phyloP scores from a whole-genome alignment of 2,888 invertebrate genomes.

The Drosophila setosimentum region DNA sequence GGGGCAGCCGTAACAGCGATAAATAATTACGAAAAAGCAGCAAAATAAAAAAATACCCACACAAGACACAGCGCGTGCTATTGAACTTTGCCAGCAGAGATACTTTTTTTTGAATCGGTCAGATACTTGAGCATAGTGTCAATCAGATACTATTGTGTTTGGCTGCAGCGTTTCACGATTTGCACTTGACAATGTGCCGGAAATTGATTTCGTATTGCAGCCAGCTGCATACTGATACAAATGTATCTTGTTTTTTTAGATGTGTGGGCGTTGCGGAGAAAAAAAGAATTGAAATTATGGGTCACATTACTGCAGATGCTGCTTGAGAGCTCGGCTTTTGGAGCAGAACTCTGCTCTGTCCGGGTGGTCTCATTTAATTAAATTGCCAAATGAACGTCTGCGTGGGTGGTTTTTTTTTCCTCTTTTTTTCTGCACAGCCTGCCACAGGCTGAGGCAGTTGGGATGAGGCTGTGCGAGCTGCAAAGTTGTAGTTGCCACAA shows the following conservation, averaged over 20 bases:
- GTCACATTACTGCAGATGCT: conserved; percentile 31
- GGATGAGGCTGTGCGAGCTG: neutral
- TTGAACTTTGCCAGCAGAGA: conserved; percentile 60
- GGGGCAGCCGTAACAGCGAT: conserved; percentile 36
- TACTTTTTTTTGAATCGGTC: conserved; percentile 29
- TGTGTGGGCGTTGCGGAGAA: neutral
- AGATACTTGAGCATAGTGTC: conserved; percentile 25
- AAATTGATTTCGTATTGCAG: conserved; percentile 65
- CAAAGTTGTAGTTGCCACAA: conserved; percentile 23
- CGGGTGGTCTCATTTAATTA: conserved; percentile 74
- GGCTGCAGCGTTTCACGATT: conserved; percentile 33
- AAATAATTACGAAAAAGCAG: conserved; percentile 45
- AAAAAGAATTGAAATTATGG: conserved; percentile 26
- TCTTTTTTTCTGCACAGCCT: neutral
- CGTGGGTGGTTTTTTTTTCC: conserved; percentile 43
- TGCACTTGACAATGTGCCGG: conserved; percentile 67
- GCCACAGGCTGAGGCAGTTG: neutral
- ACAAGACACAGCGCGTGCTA: conserved; percentile 51
- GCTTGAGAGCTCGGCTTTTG: conserved; percentile 10
- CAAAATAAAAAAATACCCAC: conserved; percentile 8
- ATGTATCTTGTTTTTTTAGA: conserved; percentile 45
- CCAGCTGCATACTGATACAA: conserved; percentile 45
- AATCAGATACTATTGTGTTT: conserved; percentile 42
- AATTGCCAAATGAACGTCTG: conserved; percentile 62
- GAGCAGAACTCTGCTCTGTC: conserved; percentile 18